Evolutionary conservation across 2,888 invertebrate species (phyloP).

Genomic region (Strigamia crassipes): DNA sequence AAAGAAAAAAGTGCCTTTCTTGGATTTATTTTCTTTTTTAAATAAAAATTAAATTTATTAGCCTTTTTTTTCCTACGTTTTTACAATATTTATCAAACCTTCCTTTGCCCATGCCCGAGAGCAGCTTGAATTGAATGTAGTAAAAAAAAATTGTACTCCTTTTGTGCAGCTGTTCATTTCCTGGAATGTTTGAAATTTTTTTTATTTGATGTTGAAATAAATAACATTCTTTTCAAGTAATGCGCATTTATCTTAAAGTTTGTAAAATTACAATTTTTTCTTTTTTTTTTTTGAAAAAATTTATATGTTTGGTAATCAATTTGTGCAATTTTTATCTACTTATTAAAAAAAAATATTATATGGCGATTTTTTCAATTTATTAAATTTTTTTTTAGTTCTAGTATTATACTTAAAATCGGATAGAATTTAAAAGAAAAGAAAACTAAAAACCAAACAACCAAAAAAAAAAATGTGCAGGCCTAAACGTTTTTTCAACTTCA

Average conservation of each 20-base stretch:
- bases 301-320: background rate
- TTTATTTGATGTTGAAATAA: background rate
- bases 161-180: slow-evolving; percentile 13
- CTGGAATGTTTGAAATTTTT: slow-evolving; percentile 20
- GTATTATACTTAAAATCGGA: background rate
- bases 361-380: background rate
- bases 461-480: background rate
- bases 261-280: background rate
- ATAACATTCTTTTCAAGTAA: slow-evolving; percentile 11
- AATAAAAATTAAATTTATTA: background rate
- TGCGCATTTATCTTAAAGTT: background rate
- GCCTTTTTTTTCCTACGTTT: background rate
- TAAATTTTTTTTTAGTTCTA: background rate
- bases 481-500: slow-evolving; percentile 7
- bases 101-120: slow-evolving; percentile 5
- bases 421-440: background rate
- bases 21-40: background rate
- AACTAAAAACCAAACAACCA: background rate
- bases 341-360: background rate
- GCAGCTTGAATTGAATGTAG: slow-evolving; percentile 1
- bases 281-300: background rate
- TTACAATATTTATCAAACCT: background rate
- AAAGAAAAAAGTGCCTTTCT: slow-evolving; percentile 5
- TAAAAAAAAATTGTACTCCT: background rate
- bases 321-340: background rate